phyloP scores from a whole-genome alignment of 1,140 invertebrate genomes.

The Stegodyphus mimosarum region DNA sequence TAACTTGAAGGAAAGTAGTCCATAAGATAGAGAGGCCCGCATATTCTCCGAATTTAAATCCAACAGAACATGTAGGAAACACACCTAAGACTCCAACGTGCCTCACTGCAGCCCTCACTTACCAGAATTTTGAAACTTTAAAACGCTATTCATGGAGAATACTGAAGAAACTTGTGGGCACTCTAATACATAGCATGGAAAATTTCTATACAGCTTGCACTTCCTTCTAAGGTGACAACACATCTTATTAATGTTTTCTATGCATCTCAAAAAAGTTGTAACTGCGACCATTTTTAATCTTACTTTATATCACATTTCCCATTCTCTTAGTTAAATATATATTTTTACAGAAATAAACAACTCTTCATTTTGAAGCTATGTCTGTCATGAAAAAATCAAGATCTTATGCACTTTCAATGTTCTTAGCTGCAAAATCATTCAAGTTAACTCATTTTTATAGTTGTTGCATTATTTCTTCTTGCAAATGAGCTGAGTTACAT shows the following conservation, averaged over 20 bases:
- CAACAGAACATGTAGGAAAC: not conserved
- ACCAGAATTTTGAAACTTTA: not conserved
- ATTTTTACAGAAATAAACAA: too few species aligned
- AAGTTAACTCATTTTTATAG: not conserved
- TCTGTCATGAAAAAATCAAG: too few species aligned
- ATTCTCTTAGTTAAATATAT: too few species aligned
- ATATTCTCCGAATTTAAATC: not conserved
- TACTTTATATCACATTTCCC: too few species aligned
- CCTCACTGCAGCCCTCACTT: not conserved
- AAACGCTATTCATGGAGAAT: not conserved
- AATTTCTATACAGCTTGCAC: not conserved
- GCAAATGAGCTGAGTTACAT: too few species aligned
- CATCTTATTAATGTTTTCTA: not conserved
- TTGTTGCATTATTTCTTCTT: not conserved
- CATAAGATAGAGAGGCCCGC: not conserved
- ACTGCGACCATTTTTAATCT: not conserved
- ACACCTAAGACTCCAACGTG: not conserved
- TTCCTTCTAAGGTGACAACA: not conserved
- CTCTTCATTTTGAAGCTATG: too few species aligned
- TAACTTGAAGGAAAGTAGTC: not conserved
- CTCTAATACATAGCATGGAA: not conserved
- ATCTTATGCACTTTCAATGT: not conserved
- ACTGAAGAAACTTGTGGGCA: not conserved
- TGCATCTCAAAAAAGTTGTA: not conserved
- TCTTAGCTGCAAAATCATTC: constrained; percentile 4